Evolutionary conservation across 2,113 vertebrate genomes (phyloP).

Genomic region (Sorex araneus): DNA sequence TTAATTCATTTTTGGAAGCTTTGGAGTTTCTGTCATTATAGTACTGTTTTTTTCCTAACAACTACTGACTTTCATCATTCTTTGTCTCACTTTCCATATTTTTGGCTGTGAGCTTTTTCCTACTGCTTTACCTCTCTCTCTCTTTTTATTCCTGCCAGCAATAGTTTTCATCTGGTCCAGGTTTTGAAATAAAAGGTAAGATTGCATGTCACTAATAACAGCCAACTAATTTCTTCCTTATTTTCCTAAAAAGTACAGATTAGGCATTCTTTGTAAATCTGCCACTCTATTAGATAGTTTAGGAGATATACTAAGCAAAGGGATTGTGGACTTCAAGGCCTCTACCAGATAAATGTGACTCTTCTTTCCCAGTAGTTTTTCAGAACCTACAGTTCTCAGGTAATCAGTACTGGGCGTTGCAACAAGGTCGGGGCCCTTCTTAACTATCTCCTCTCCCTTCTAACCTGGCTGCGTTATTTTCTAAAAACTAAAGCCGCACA

Average conservation of each 20-base stretch:
- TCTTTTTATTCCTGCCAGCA: background rate
- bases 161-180: background rate
- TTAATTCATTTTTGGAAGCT: slow-evolving; percentile 43
- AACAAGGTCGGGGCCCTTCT: background rate
- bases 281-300: background rate
- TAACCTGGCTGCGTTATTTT: background rate
- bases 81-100: slow-evolving; percentile 15
- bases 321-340: background rate
- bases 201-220: slow-evolving; percentile 17
- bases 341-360: background rate
- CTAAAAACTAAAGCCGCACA: background rate
- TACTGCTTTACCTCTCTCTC: background rate
- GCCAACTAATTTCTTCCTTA: background rate
- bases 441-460: background rate
- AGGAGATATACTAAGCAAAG: background rate
- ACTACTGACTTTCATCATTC: background rate
- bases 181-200: slow-evolving; percentile 27
- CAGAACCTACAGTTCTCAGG: background rate
- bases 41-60: slow-evolving; percentile 10
- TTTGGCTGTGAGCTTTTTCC: background rate
- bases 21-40: slow-evolving; percentile 16
- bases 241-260: slow-evolving; percentile 19
- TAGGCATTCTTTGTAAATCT: slow-evolving; percentile 15
- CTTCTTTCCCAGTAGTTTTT: background rate
- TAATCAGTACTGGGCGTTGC: background rate